A percentile compares a stretch with the other conserved stretches of the same genome.
These are phyloP conservation scores for Spea multiplicata DNA, from an alignment of 2,113 vertebrate genomes.

Conservation along the genomic window DNA sequence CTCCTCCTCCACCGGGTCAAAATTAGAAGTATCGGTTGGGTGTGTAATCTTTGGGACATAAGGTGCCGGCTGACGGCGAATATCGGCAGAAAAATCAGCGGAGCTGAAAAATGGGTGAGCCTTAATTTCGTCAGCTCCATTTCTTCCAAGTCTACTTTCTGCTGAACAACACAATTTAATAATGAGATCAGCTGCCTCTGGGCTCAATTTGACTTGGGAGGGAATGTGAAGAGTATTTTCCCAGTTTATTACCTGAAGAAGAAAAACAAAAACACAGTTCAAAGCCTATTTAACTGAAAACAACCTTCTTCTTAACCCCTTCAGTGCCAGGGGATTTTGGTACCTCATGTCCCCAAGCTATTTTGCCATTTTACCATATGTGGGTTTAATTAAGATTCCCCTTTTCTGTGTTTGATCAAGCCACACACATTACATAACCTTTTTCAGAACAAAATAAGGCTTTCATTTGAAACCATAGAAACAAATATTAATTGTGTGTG, in stretches of 20 bases:
- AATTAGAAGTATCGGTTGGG: conserved; percentile 99
- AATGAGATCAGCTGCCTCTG: conserved; percentile 90
- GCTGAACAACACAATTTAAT: conserved; percentile 89
- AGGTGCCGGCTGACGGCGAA: conserved; percentile 89
- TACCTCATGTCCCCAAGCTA: too few species aligned
- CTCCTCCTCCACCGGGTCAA: conserved; percentile 95
- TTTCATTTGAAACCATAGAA: too few species aligned
- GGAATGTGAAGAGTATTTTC: conserved; percentile 95
- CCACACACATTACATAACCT: too few species aligned
- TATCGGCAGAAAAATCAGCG: conserved; percentile 88
- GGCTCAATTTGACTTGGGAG: conserved; percentile 85
- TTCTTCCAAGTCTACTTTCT: conserved; percentile 84
- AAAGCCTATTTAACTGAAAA: not conserved
- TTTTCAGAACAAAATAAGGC: too few species aligned
- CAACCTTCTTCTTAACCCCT: too few species aligned
- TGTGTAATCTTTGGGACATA: conserved; percentile 94
- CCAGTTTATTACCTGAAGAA: conserved; percentile 92
- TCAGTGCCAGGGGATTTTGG: too few species aligned
- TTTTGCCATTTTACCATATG: too few species aligned
- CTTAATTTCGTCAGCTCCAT: conserved; percentile 91
- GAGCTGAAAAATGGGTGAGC: conserved; percentile 86
- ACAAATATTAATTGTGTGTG: too few species aligned
- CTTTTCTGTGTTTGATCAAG: too few species aligned
- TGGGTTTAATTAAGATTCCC: too few species aligned
- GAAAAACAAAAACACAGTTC: not conserved